phyloP scores from a whole-genome alignment of 2,888 invertebrate species.

The Tiphia femorata region DNA sequence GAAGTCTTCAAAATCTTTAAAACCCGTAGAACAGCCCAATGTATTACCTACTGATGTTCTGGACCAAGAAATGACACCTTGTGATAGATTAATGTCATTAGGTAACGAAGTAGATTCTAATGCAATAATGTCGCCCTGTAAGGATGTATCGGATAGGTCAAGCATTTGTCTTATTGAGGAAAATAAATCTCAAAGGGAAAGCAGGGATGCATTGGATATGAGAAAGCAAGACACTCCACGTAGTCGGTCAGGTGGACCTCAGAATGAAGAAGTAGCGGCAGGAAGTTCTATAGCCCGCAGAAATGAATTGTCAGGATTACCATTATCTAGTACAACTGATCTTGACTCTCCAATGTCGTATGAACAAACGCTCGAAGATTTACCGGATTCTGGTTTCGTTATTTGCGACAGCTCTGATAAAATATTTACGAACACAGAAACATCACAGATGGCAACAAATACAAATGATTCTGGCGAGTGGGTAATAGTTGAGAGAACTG shows the following conservation, averaged over 20 bases:
- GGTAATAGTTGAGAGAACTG: constrained; percentile 60
- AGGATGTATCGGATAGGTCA: constrained; percentile 36
- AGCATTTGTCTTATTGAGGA: constrained; percentile 32
- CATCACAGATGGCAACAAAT: constrained; percentile 47
- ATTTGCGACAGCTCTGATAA: constrained; percentile 61
- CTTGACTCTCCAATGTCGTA: constrained; percentile 66
- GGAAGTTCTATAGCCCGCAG: constrained; percentile 37
- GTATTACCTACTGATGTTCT: constrained; percentile 36
- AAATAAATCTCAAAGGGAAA: constrained; percentile 23
- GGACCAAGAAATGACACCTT: constrained; percentile 60
- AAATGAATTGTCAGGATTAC: constrained; percentile 41
- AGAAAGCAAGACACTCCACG: constrained; percentile 22
- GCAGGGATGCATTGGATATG: constrained; percentile 23
- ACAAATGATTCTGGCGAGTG: constrained; percentile 59
- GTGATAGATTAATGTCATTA: constrained; percentile 52
- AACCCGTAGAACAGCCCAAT: constrained; percentile 17
- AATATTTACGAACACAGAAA: constrained; percentile 58
- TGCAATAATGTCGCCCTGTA: constrained; percentile 33
- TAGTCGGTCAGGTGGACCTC: constrained; percentile 29
- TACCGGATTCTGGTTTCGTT: constrained; percentile 61
- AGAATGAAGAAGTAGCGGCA: constrained; percentile 40
- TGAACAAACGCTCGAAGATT: constrained; percentile 60
- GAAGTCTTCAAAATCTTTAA: constrained; percentile 14
- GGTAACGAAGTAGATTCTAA: constrained; percentile 34
- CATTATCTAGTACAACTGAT: constrained; percentile 57